phyloP scores from a whole-genome alignment of 2,797 vertebrate genomes.

The Morus bassanus region DNA sequence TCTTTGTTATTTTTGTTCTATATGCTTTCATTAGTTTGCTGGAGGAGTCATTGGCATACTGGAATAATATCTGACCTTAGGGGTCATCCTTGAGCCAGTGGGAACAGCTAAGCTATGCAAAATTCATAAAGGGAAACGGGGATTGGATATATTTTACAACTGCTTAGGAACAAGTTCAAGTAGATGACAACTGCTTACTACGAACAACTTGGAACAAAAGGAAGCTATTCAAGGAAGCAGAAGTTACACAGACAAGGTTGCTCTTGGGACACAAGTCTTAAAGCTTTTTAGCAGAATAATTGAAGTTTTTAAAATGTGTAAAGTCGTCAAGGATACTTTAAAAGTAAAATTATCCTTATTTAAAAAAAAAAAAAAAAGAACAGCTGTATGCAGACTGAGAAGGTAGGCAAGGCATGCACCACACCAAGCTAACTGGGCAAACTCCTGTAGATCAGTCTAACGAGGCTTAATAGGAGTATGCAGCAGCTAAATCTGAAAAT shows the following conservation, averaged over 20 bases:
- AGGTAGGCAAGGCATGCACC: background rate
- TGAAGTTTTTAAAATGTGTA: background rate
- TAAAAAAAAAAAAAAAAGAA: background rate
- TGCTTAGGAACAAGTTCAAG: background rate
- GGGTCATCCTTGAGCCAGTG: background rate
- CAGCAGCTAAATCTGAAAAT: slow-evolving; percentile 38
- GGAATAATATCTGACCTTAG: background rate
- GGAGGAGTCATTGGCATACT: background rate
- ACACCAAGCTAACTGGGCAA: background rate
- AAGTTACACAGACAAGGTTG: background rate
- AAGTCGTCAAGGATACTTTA: background rate
- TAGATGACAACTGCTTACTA: background rate
- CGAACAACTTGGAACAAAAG: background rate
- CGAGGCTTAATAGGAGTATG: background rate
- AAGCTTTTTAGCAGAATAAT: too few species aligned
- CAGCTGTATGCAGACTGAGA: background rate
- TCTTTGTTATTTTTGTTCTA: background rate
- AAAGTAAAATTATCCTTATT: background rate
- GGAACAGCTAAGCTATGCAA: background rate
- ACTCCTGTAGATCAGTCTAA: background rate
- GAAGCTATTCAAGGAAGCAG: background rate
- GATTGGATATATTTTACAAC: background rate
- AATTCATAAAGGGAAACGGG: background rate
- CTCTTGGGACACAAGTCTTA: background rate
- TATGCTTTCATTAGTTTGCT: background rate